Base-by-base conservation (phyloP, 1,140 invertebrate species). In the Conopomorpha cramerella region DNA sequence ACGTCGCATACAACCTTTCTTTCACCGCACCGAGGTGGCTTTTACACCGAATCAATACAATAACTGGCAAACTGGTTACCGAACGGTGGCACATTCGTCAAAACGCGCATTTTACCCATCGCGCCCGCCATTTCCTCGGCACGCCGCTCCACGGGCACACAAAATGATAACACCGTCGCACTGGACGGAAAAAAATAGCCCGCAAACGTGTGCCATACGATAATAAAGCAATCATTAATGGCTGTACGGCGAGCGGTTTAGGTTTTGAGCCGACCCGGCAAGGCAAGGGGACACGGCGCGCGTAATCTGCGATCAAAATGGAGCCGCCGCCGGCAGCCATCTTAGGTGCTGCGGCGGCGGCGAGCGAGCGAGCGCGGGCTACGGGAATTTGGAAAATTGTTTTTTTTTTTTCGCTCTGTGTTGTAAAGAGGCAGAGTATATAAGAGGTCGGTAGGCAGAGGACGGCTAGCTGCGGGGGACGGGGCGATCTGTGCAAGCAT, bases 351-450 rank as follows among this genome's bases (percentile, higher is more conserved):
- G n/a, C n/a, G n/a, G n/a, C 56, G 49, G 63, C 58, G 54, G 58
- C 65, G 67, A 72, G 63, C 64, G 68, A 71, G 64, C 61, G 64
- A 65, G 55, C 52, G 60, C 51, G 54, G 59, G 62, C 55, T 48
- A 63, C 56, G 66, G 60, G 68, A 74, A 74, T 74, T 74, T 74
- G 67, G 67, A 63, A 72, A 74, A 74, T 72, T 71, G 65, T 59
- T 71, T 70, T 72, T 74, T 73, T 41, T 70, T 67, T 68, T 63
- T 13, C 68, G 62, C 68, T 73, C 56, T 70, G n/a, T n/a, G n/a
- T n/a, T n/a, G n/a, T n/a, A n/a, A 67, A 71, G 70, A 61, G 70
- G 63, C 66, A 58, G 63, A 71, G 62, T 71, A 68, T 74, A 74
- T 67, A 72, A 70, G 63, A 74, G 67, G 70, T 65, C 56, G 67